These are phyloP conservation scores for Petrolisthes manimaculis DNA, from an alignment of 2,888 invertebrate genomes.

Conservation along the genomic window DNA sequence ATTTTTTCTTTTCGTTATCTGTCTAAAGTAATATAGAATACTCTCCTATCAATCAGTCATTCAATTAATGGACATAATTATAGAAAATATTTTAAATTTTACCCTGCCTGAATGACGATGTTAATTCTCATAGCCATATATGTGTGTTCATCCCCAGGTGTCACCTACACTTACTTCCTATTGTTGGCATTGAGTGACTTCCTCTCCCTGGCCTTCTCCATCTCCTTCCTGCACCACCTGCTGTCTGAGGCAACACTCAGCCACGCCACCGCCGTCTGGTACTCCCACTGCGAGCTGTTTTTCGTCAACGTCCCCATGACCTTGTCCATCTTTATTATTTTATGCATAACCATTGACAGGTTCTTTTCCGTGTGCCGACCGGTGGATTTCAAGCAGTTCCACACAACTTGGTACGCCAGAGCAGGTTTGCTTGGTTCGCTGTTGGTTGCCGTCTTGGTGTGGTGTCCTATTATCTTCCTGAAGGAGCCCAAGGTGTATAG, in stretches of 20 bases:
- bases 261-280: conserved; percentile 69
- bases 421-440: conserved; percentile 70
- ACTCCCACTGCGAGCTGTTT: conserved; percentile 72
- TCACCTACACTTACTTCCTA: conserved; percentile 72
- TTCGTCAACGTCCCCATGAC: conserved; percentile 72
- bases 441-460: conserved; percentile 69
- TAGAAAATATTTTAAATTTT: background rate
- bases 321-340: conserved; percentile 72
- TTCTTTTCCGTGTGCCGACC: conserved; percentile 72
- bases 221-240: conserved; percentile 68
- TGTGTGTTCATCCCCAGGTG: conserved; percentile 65
- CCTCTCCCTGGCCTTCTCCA: conserved; percentile 71
- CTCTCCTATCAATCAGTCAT: background rate
- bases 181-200: conserved; percentile 71
- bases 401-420: conserved; percentile 69
- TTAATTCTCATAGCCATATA: background rate
- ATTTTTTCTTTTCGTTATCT: too few relatives aligned
- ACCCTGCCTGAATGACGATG: background rate
- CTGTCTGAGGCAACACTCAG: conserved; percentile 29
- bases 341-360: conserved; percentile 72
- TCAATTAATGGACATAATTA: background rate
- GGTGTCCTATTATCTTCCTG: conserved; percentile 70
- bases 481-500: conserved; percentile 67
- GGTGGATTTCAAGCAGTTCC: conserved; percentile 69
- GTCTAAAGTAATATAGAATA: background rate